A percentile compares a stretch with the other conserved stretches of the same genome.
Evolutionary conservation across 2,888 invertebrate genomes (phyloP).

Genomic region (Bellardia bayeri): DNA sequence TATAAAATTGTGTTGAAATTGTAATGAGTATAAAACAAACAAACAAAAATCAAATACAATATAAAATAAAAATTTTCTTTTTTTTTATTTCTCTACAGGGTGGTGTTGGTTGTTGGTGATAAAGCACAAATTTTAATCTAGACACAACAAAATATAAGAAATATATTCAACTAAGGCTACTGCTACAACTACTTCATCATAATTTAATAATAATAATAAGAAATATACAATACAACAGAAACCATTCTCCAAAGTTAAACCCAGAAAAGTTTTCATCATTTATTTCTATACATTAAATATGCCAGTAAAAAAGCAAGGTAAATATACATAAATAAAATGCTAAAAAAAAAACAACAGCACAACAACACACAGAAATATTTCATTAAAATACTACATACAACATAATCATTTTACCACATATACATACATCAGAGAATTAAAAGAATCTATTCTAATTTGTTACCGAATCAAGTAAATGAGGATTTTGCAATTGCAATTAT

Average conservation of each 20-base stretch:
- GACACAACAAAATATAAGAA: conserved; percentile 31
- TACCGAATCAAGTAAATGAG: no score
- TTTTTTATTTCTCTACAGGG: conserved; percentile 52
- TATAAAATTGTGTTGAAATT: conserved; percentile 22
- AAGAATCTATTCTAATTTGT: not conserved
- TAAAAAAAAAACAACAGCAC: not conserved
- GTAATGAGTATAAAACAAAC: conserved; percentile 6
- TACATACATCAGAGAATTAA: not conserved
- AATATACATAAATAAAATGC: conserved; percentile 59
- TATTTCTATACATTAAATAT: conserved; percentile 82
- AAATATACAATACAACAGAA: not conserved
- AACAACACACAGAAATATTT: conserved; percentile 2
- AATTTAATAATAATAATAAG: conserved; percentile 25
- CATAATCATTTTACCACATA: not conserved
- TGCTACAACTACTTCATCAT: conserved; percentile 43
- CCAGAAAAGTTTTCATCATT: conserved; percentile 67
- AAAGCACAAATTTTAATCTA: conserved; percentile 65
- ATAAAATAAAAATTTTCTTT: not conserved
- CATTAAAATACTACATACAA: not conserved
- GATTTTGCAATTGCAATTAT: no score
- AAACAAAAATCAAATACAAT: not conserved
- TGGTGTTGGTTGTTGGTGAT: conserved; percentile 62
- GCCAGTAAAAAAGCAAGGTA: conserved; percentile 78
- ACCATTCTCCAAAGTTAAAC: conserved; percentile 52
- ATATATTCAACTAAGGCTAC: conserved; percentile 42